Conservation (phyloP, 2,888 invertebrate genomes). For the Pyrrhia umbra region DNA sequence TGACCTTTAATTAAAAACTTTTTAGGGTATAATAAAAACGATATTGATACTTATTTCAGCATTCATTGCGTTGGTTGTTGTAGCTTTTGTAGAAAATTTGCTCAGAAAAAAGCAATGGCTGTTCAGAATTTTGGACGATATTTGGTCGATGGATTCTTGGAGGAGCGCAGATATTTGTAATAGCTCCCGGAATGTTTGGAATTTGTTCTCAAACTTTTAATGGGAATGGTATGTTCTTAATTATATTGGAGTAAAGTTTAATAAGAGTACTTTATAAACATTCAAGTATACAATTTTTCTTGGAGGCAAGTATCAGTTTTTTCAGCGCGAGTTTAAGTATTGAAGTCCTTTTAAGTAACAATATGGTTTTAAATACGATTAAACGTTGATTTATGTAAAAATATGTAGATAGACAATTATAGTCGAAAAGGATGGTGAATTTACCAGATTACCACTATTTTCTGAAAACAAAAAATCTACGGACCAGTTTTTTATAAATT, state of each 20-base stretch:
- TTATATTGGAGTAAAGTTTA: not conserved
- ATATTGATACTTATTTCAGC: not conserved
- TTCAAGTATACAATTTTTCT: not conserved
- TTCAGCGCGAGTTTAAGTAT: not conserved
- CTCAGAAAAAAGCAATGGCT: not conserved
- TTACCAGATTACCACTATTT: too few species aligned
- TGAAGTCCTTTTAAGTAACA: not conserved
- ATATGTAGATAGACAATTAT: too few species aligned
- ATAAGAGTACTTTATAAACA: not conserved
- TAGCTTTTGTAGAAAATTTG: not conserved
- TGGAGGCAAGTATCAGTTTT: not conserved
- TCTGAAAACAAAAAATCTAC: too few species aligned
- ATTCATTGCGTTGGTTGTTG: not conserved
- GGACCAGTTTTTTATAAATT: too few species aligned
- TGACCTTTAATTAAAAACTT: slow-evolving; percentile 35
- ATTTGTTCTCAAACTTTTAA: slow-evolving; percentile 6
- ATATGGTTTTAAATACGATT: not conserved
- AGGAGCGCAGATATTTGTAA: slow-evolving; percentile 20
- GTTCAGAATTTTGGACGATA: slow-evolving; percentile 3
- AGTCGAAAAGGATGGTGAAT: too few species aligned
- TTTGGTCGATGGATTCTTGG: not conserved
- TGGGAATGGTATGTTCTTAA: not conserved
- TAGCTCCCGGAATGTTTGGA: slow-evolving; percentile 15
- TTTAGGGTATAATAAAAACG: not conserved
- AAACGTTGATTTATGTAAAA: too few species aligned